Percentiles rank a stretch among this genome's conserved stretches.
Conservation (phyloP, 2,113 vertebrate genomes). For the Ursus arctos region DNA sequence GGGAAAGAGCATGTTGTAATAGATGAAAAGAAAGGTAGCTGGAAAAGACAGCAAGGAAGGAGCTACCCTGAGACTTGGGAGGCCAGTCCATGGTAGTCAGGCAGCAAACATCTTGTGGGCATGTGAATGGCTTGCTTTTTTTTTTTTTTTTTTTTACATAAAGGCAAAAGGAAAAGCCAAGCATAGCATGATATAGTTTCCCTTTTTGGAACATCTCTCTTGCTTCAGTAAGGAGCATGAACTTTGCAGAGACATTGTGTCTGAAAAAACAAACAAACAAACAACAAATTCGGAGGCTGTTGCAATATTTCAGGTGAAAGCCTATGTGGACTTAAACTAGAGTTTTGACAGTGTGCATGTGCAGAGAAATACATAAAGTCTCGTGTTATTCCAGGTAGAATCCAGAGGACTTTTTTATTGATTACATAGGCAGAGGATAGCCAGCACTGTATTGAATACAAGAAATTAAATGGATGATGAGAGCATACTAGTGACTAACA, state of each 20-base stretch:
- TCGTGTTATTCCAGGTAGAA: neutral
- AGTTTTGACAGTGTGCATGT: neutral
- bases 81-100: neutral
- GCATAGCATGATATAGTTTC: neutral
- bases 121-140: neutral
- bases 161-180: neutral
- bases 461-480: neutral
- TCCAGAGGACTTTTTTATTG: neutral
- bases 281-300: neutral
- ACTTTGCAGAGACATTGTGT: neutral
- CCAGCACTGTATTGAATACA: neutral
- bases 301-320: neutral
- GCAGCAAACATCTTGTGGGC: neutral
- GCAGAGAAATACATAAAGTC: neutral
- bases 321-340: neutral
- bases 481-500: neutral
- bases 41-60: neutral
- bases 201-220: neutral
- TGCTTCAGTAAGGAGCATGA: neutral
- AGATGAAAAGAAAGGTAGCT: neutral
- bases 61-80: neutral
- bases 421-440: neutral
- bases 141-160: neutral
- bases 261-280: neutral
- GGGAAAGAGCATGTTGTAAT: neutral